phyloP scores from a whole-genome alignment of 2,113 vertebrate species.

The Zapornia atra region DNA sequence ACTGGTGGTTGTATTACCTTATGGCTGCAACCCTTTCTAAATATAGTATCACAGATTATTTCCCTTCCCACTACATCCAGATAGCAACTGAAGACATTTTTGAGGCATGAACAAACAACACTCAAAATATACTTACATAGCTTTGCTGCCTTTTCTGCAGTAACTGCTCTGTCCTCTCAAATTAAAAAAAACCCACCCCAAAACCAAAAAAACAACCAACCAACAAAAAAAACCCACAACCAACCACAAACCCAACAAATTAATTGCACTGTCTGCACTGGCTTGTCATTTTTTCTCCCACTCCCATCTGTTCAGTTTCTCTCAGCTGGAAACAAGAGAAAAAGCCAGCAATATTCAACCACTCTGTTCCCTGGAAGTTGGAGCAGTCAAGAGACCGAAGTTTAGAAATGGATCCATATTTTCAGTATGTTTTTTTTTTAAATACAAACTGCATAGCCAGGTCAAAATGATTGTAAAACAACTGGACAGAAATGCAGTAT shows the following conservation, averaged over 20 bases:
- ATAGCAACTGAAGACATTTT: neutral
- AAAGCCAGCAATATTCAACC: neutral
- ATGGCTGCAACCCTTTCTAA: neutral
- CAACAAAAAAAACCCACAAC: neutral
- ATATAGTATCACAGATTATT: neutral
- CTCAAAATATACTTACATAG: neutral
- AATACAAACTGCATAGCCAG: neutral
- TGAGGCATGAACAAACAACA: neutral
- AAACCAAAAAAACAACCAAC: neutral
- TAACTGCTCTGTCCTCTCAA: neutral
- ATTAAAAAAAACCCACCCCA: neutral
- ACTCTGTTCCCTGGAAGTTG: neutral
- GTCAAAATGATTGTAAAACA: neutral
- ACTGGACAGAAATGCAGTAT: neutral
- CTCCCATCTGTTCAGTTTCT: constrained; percentile 60
- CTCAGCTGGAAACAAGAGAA: constrained; percentile 51
- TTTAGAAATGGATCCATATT: neutral
- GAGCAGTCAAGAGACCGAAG: neutral
- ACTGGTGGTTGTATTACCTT: neutral
- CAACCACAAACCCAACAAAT: neutral
- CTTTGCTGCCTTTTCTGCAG: neutral
- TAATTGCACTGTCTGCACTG: constrained; percentile 10
- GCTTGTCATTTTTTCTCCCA: constrained; percentile 42
- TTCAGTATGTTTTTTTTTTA: neutral
- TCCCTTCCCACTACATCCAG: neutral